These are phyloP conservation scores for Camponotus vicinus DNA, from an alignment of 1,140 invertebrate genomes.

Conservation along the genomic window DNA sequence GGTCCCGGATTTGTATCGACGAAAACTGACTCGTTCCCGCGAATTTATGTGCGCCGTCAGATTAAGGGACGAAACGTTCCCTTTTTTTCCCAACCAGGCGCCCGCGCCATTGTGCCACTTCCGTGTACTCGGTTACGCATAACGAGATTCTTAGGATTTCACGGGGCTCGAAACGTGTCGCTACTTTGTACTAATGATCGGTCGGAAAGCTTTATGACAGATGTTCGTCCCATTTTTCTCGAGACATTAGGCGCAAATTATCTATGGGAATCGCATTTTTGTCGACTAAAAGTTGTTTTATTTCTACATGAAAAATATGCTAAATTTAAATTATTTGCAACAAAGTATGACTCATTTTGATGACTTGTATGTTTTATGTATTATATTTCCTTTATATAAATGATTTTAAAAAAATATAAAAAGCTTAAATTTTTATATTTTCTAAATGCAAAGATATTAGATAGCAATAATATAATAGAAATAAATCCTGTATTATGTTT, in stretches of 20 bases:
- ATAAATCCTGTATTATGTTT: neutral
- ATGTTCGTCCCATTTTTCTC: conserved; percentile 69
- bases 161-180: conserved; percentile 60
- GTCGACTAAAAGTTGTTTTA: neutral
- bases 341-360: conserved; percentile 1
- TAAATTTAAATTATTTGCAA: neutral
- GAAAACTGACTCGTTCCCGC: conserved; percentile 85
- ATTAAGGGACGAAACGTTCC: conserved; percentile 78
- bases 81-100: conserved; percentile 67
- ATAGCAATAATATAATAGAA: neutral
- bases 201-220: conserved; percentile 70
- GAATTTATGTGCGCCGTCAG: conserved; percentile 84
- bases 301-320: neutral
- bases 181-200: conserved; percentile 75
- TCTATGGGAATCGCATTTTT: neutral
- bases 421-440: neutral
- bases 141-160: conserved; percentile 82
- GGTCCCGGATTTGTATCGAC: conserved; percentile 78
- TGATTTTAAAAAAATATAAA: neutral
- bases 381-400: neutral
- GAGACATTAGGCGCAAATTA: neutral
- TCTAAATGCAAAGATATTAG: neutral
- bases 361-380: neutral
- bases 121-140: conserved; percentile 83
- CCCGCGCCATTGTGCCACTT: conserved; percentile 77